Base-by-base conservation (phyloP, 2,888 invertebrate genomes). In the Thelaira solivaga region DNA sequence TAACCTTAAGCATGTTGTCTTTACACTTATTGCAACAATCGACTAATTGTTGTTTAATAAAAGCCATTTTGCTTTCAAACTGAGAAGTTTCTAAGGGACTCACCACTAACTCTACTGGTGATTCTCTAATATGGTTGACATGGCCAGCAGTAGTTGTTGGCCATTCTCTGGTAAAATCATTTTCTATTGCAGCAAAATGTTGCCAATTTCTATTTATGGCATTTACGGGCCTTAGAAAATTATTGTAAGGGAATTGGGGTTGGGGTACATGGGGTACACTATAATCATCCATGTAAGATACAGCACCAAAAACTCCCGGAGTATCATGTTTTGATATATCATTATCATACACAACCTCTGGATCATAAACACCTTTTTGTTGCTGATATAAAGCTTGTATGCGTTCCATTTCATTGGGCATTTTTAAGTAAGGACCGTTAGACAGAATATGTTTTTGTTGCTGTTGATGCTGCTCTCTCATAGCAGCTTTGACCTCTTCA, bases 11-110 rank as follows among this genome's bases (percentile, higher is more conserved):
- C 6, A 78, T 61, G 3, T 59, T 61, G 2, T 67, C 49, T 51
- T 83, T 83, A 13, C 83, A 83, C 3, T 72, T 79, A 7, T 81
- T 73, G 11, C 84, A 84, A 51, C 83, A 84, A 18, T 51, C 79
- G 0, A 74, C 65, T 13, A 84, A 41, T 4, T 81, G 82, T 45
- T 72, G 31, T 41, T 76, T 61, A 13, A 75, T 24, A 13, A 53
- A 16, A 2, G 34, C 8, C 13, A 75, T 75, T 39, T 59, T 39
- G 13, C 31, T n/a, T 4, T 53, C 53, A 13, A 68, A 43, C 1
- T 39, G 22, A 26, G 20, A 6, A 2, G 51, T 26, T 10, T 67
- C 51, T 36, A 36, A 53, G 7, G 24, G 1, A 39, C 16, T 29
- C 16, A 13, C n/a, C 2, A 2, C 29, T 39, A 36, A 31, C 1